Conservation (phyloP, 2,797 vertebrate genomes). For the Paedocypris micromegethes region DNA sequence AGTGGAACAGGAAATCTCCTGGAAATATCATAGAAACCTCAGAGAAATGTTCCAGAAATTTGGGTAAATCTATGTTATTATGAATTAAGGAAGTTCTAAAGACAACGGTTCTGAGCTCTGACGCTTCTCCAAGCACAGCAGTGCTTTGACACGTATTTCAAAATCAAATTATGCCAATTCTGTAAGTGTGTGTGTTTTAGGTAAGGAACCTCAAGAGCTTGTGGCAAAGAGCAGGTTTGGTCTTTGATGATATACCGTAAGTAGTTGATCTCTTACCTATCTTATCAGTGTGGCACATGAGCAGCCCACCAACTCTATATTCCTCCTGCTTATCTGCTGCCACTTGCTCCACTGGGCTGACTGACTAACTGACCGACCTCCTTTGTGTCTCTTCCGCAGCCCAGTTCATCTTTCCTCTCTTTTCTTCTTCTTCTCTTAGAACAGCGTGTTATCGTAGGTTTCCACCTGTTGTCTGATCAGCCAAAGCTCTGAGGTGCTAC, state of each 20-base stretch:
- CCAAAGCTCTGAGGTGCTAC: not conserved
- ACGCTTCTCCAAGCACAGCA: too few species aligned
- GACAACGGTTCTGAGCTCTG: too few species aligned
- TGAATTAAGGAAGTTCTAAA: too few species aligned
- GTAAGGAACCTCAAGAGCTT: too few species aligned
- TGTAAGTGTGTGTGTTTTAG: too few species aligned
- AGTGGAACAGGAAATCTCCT: too few species aligned
- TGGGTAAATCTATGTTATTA: too few species aligned
- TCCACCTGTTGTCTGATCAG: constrained; percentile 30
- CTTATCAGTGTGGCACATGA: constrained; percentile 12
- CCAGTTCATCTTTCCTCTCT: constrained; percentile 41
- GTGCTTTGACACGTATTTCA: too few species aligned
- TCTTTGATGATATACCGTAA: constrained; percentile 6
- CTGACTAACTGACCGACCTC: constrained; percentile 6
- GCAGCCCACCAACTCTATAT: constrained; percentile 28
- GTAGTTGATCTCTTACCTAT: not conserved
- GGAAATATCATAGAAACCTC: too few species aligned
- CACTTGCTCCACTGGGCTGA: constrained; percentile 6
- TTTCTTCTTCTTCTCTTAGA: constrained; percentile 46
- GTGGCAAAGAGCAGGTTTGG: not conserved
- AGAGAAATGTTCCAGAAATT: too few species aligned
- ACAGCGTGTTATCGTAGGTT: constrained; percentile 24
- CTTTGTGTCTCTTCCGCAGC: constrained; percentile 50
- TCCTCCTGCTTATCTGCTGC: constrained; percentile 37
- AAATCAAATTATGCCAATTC: too few species aligned